Evolutionary conservation across 2,797 vertebrate species (phyloP).

Genomic region (Sphenodon punctatus): DNA sequence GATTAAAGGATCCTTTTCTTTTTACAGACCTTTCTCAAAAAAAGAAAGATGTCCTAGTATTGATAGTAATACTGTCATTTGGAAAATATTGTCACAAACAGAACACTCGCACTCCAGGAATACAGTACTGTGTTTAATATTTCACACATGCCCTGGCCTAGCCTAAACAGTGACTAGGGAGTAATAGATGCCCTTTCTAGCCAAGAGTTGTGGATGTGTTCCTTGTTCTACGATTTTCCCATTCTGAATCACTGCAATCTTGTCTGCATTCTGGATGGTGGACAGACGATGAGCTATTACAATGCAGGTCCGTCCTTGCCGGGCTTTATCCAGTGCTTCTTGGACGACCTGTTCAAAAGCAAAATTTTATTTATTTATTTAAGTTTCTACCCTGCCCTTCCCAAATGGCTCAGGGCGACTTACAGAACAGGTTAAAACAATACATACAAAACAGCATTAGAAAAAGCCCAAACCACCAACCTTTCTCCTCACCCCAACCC

Average conservation of each 20-base stretch:
- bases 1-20: not conserved
- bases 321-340: constrained; percentile 90
- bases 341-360: constrained; percentile 84
- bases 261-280: constrained; percentile 91
- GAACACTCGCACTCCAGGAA: constrained; percentile 1
- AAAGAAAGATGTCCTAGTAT: not conserved
- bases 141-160: constrained; percentile 47
- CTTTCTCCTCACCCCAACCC: no score
- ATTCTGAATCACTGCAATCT: constrained; percentile 86
- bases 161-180: constrained; percentile 86
- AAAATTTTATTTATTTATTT: no score
- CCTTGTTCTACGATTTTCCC: constrained; percentile 86
- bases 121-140: constrained; percentile 1
- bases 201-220: constrained; percentile 91
- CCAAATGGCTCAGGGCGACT: no score
- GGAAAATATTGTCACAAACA: not conserved
- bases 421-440: no score
- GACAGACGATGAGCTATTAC: constrained; percentile 92
- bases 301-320: constrained; percentile 90
- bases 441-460: not conserved
- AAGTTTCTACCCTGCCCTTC: no score
- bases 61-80: not conserved
- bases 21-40: not conserved
- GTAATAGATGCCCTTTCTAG: constrained; percentile 85
- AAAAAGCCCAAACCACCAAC: no score